A percentile compares a stretch with the other conserved stretches of the same genome.
Conservation (phyloP, 2,113 vertebrate species). For the Rhinolophus ferrumequinum region DNA sequence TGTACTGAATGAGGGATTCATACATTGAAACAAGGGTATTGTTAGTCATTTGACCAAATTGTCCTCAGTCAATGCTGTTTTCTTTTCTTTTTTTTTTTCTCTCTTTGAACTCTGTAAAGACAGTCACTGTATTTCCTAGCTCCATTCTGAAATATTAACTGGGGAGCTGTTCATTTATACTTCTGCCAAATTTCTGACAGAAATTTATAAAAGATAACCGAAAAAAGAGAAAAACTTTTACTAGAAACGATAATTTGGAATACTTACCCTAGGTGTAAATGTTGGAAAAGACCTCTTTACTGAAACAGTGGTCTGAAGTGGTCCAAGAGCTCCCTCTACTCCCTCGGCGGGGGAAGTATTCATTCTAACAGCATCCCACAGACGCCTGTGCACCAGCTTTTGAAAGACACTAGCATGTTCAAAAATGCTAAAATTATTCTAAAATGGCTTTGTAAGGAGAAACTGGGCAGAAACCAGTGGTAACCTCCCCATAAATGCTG, state of each 20-base stretch:
- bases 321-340: conserved; percentile 63
- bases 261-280: neutral
- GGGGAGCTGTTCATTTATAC: neutral
- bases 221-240: neutral
- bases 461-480: conserved; percentile 25
- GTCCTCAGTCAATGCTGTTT: neutral
- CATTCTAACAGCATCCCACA: too few species aligned
- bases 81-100: too few species aligned
- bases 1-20: neutral
- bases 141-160: neutral
- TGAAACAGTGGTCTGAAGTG: neutral
- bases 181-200: neutral
- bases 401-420: fast-evolving
- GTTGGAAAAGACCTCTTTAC: conserved; percentile 35
- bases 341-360: neutral
- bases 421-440: conserved; percentile 41
- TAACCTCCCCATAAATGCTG: conserved; percentile 70
- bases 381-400: too few species aligned
- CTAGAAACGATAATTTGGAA: neutral
- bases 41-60: neutral
- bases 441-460: conserved; percentile 61
- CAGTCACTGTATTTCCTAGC: neutral
- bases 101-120: neutral
- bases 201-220: neutral
- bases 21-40: neutral